Percentiles rank a stretch among this genome's conserved stretches.
Evolutionary conservation across 2,888 invertebrate species (phyloP).

Genomic region (Euphydryas editha): DNA sequence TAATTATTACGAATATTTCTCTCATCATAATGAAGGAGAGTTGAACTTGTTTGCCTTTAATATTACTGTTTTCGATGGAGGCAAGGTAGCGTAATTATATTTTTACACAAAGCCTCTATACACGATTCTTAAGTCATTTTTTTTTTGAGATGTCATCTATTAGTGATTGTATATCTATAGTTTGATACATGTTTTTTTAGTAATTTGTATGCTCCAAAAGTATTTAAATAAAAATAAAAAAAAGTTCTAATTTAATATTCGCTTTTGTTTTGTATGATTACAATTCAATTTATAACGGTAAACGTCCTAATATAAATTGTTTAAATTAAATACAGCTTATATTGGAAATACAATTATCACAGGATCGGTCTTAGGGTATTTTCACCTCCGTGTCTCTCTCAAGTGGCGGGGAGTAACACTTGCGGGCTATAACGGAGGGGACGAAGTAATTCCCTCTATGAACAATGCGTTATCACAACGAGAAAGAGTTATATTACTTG

Average conservation of each 20-base stretch:
- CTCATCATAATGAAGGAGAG: constrained; percentile 28
- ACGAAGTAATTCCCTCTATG: constrained; percentile 65
- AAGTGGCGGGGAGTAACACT: constrained; percentile 46
- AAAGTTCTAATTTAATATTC: too few relatives aligned
- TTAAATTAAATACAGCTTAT: constrained; percentile 6
- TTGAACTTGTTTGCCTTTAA: constrained; percentile 32
- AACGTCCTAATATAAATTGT: neutral
- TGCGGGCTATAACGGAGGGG: constrained; percentile 52
- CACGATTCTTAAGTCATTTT: neutral
- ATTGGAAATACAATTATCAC: neutral
- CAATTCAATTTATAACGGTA: too few relatives aligned
- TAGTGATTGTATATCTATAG: too few relatives aligned
- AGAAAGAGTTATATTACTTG: constrained; percentile 48
- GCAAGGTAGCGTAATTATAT: neutral
- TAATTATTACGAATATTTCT: constrained; percentile 29
- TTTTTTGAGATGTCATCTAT: neutral
- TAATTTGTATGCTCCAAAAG: too few relatives aligned
- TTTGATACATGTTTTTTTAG: too few relatives aligned
- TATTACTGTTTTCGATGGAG: constrained; percentile 4
- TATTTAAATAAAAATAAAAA: too few relatives aligned
- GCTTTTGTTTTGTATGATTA: too few relatives aligned
- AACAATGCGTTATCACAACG: constrained; percentile 64
- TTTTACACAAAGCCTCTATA: neutral
- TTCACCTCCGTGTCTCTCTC: constrained; percentile 29
- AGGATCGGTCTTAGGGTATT: constrained; percentile 11